phyloP scores from a whole-genome alignment of 1,140 invertebrate species.

The Pygmarrhopalites habei region DNA sequence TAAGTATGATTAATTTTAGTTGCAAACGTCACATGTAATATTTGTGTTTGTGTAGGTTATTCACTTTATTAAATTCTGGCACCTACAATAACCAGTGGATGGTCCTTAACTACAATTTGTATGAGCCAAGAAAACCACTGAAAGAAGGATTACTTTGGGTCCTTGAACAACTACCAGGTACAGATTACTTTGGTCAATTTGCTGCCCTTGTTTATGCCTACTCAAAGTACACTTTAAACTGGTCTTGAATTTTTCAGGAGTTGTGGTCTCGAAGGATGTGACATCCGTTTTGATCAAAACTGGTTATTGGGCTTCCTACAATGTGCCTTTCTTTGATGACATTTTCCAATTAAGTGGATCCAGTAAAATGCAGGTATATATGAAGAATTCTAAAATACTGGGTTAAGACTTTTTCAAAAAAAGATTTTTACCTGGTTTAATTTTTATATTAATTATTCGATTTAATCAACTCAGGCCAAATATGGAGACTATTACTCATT shows the following conservation, averaged over 20 bases:
- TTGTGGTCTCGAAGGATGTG: constrained; percentile 56
- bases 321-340: constrained; percentile 65
- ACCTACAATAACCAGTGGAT: constrained; percentile 88
- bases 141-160: constrained; percentile 61
- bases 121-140: constrained; percentile 48
- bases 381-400: too few relatives aligned
- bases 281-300: constrained; percentile 58
- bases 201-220: not conserved
- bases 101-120: constrained; percentile 63
- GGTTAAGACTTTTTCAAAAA: too few relatives aligned
- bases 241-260: constrained; percentile 1
- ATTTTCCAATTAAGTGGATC: constrained; percentile 55
- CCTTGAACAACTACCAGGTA: constrained; percentile 73
- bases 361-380: constrained; percentile 49
- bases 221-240: too few relatives aligned
- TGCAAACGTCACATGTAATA: too few relatives aligned
- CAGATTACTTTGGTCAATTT: not conserved
- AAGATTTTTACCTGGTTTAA: too few relatives aligned
- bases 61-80: constrained; percentile 64
- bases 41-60: too few relatives aligned
- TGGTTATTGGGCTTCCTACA: constrained; percentile 70
- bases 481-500: constrained; percentile 67
- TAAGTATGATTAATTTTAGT: too few relatives aligned
- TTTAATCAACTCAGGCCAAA: too few relatives aligned
- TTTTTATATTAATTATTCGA: too few relatives aligned